Conservation (phyloP, 2,113 vertebrate species). For the Rhea pennata region DNA sequence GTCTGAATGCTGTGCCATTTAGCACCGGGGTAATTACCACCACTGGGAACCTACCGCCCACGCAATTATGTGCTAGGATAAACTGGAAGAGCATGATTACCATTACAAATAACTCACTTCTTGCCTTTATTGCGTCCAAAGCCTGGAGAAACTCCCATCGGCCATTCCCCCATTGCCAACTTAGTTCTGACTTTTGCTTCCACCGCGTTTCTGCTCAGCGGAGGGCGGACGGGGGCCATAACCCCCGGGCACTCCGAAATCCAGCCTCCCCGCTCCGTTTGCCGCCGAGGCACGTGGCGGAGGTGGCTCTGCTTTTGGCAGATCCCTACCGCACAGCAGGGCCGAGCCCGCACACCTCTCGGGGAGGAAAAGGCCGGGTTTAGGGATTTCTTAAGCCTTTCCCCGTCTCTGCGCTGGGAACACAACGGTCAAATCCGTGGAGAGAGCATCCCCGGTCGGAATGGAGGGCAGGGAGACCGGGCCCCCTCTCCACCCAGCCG, state of each 20-base stretch:
- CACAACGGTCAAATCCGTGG: not conserved
- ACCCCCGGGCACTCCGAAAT: not conserved
- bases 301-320: not conserved
- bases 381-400: not conserved
- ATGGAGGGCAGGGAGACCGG: no score
- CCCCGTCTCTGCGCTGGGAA: not conserved
- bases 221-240: not conserved
- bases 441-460: not conserved
- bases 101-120: conserved; percentile 61
- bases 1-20: conserved; percentile 59
- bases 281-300: not conserved
- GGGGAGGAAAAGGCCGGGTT: no score
- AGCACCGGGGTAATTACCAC: conserved; percentile 68
- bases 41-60: conserved; percentile 63
- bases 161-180: not conserved
- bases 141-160: conserved; percentile 19
- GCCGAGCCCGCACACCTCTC: fast-evolving
- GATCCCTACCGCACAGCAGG: not conserved
- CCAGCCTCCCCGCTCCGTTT: not conserved
- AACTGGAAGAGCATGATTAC: conserved; percentile 65
- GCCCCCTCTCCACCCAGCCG: no score
- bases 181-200: not conserved
- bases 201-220: fast-evolving
- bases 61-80: conserved; percentile 66
- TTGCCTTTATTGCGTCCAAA: conserved; percentile 50